Evolutionary conservation across 2,113 vertebrate species (phyloP).

Genomic region (Epinephelus lanceolatus): DNA sequence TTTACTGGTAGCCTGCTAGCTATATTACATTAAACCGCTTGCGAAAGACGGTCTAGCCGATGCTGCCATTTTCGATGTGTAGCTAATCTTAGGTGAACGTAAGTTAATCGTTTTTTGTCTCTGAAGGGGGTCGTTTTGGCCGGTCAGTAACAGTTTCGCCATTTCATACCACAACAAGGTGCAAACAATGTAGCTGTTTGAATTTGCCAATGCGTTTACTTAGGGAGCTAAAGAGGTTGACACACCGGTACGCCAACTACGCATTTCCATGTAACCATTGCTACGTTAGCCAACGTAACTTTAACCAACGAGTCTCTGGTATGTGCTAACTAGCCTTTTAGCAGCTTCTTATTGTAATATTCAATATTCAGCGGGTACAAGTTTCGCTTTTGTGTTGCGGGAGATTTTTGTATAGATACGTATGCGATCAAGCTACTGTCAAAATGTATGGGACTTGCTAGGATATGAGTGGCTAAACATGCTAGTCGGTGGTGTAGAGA

Average conservation of each 20-base stretch:
- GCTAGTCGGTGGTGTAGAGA: slow-evolving; percentile 71
- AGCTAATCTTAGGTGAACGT: slow-evolving; percentile 53
- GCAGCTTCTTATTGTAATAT: not conserved
- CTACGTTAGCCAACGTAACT: slow-evolving; percentile 71
- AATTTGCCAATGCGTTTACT: slow-evolving; percentile 40
- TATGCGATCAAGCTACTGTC: slow-evolving; percentile 45
- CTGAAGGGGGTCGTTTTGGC: not conserved
- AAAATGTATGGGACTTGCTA: slow-evolving; percentile 56
- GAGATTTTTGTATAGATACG: not conserved
- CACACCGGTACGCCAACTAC: slow-evolving; percentile 80
- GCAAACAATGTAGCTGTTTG: slow-evolving; percentile 4
- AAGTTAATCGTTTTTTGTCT: slow-evolving; percentile 12
- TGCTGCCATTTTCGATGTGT: slow-evolving; percentile 72
- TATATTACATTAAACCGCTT: slow-evolving; percentile 62
- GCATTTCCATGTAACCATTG: slow-evolving; percentile 77
- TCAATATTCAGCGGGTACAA: not conserved
- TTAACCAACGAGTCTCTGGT: slow-evolving; percentile 15
- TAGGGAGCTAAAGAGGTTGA: slow-evolving; percentile 50
- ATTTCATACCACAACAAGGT: not conserved
- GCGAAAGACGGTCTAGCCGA: slow-evolving; percentile 51
- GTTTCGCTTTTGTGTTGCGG: not conserved
- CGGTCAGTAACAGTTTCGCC: not conserved
- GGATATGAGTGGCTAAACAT: slow-evolving; percentile 70
- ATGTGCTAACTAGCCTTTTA: not conserved
- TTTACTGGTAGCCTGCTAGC: slow-evolving; percentile 60